Conservation (phyloP, 2,113 vertebrate species). For the Cygnus buccinator region DNA sequence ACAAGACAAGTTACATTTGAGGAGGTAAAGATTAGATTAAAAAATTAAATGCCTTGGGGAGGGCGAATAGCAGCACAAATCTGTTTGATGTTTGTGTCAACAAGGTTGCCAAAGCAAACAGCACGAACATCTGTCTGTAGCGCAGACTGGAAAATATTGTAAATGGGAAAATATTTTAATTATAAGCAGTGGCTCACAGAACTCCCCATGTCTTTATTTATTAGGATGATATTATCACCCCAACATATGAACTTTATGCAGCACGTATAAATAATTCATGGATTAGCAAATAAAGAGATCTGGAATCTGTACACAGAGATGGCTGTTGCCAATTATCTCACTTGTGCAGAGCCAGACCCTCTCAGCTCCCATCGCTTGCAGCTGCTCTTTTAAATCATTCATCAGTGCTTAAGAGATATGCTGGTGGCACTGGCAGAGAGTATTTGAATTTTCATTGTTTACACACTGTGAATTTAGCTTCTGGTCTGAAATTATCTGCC, state of each 20-base stretch:
- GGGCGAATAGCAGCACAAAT: background rate
- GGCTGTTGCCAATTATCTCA: slow-evolving; percentile 73
- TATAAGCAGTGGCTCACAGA: background rate
- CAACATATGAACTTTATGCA: slow-evolving; percentile 49
- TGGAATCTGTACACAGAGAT: slow-evolving; percentile 64
- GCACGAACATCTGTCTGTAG: slow-evolving; percentile 10
- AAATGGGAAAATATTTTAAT: slow-evolving; percentile 64
- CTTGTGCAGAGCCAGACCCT: slow-evolving; percentile 62
- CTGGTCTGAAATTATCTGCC: slow-evolving; percentile 52
- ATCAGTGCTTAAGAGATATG: slow-evolving; percentile 57
- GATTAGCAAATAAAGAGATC: slow-evolving; percentile 79
- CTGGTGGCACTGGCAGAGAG: slow-evolving; percentile 7
- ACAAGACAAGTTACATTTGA: slow-evolving; percentile 20
- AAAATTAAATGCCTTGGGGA: slow-evolving; percentile 46
- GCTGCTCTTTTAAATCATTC: slow-evolving; percentile 78
- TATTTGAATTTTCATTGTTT: slow-evolving; percentile 70
- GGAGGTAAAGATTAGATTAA: slow-evolving; percentile 47
- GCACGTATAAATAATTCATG: slow-evolving; percentile 71
- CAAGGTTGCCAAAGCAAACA: slow-evolving; percentile 52
- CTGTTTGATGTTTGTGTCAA: slow-evolving; percentile 55
- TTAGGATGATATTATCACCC: slow-evolving; percentile 73
- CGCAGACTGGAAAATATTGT: background rate
- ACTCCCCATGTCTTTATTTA: slow-evolving; percentile 60
- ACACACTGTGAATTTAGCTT: slow-evolving; percentile 56
- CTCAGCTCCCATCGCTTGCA: slow-evolving; percentile 45